Conservation (phyloP, 2,797 vertebrate genomes). For the Miichthys miiuy region DNA sequence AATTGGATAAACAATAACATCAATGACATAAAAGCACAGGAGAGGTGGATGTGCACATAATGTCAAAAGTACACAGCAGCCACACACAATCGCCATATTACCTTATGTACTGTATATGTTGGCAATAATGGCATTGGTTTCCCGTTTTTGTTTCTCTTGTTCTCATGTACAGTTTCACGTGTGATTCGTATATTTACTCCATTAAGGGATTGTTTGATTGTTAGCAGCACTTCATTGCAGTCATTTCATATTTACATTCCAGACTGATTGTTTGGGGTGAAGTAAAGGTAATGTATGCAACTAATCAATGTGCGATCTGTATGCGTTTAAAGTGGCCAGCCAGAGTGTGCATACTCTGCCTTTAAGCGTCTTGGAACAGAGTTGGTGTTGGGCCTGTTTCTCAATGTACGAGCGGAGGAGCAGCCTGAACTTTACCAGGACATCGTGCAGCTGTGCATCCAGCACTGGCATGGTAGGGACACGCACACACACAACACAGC, state of each 20-base stretch:
- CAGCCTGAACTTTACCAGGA: conserved; percentile 75
- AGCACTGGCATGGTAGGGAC: conserved; percentile 79
- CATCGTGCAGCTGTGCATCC: conserved; percentile 77
- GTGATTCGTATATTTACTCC: background rate
- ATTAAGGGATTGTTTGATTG: background rate
- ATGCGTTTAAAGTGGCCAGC: conserved; percentile 49
- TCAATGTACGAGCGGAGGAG: conserved; percentile 75
- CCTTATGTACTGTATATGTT: background rate
- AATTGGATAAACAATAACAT: background rate
- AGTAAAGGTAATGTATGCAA: background rate
- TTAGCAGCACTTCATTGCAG: background rate
- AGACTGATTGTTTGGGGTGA: background rate
- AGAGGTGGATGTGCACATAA: background rate
- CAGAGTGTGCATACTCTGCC: conserved; percentile 68
- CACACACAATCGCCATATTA: background rate
- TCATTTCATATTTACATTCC: background rate
- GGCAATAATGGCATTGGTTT: background rate
- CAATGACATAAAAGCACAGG: background rate
- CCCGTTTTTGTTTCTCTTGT: background rate
- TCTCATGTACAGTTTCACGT: background rate
- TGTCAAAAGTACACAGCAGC: background rate
- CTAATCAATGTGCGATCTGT: conserved; percentile 1
- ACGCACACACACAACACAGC: background rate
- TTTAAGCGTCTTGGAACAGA: conserved; percentile 78
- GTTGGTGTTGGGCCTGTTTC: conserved; percentile 80